Conservation (phyloP, 2,113 vertebrate genomes). For the Leucoraja erinaceus region DNA sequence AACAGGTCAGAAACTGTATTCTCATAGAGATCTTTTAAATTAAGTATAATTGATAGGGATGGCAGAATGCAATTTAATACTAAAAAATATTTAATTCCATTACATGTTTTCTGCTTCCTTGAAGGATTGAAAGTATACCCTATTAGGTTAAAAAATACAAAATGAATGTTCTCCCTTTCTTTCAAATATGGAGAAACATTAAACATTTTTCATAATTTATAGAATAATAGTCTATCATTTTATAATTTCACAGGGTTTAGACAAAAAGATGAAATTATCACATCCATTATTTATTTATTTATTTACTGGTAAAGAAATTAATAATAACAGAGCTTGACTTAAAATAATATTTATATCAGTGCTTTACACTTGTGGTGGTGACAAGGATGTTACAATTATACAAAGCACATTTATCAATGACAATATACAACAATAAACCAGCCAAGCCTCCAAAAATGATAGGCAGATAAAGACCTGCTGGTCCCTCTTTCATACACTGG, state of each 20-base stretch:
- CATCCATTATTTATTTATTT: background rate
- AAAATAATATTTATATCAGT: background rate
- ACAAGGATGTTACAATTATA: background rate
- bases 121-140: background rate
- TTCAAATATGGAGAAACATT: background rate
- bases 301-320: background rate
- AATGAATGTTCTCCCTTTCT: background rate
- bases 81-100: background rate
- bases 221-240: background rate
- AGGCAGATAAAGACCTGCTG: background rate
- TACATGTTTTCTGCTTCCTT: background rate
- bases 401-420: background rate
- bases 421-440: background rate
- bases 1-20: background rate
- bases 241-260: background rate
- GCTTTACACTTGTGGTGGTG: background rate
- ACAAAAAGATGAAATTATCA: background rate
- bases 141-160: background rate
- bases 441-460: background rate
- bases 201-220: background rate
- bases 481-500: background rate
- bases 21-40: background rate
- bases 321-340: background rate
- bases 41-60: background rate
- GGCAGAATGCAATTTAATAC: slow-evolving; percentile 4